These are phyloP conservation scores for Regulus satrapa DNA, from an alignment of 2,113 vertebrate species.

Conservation along the genomic window DNA sequence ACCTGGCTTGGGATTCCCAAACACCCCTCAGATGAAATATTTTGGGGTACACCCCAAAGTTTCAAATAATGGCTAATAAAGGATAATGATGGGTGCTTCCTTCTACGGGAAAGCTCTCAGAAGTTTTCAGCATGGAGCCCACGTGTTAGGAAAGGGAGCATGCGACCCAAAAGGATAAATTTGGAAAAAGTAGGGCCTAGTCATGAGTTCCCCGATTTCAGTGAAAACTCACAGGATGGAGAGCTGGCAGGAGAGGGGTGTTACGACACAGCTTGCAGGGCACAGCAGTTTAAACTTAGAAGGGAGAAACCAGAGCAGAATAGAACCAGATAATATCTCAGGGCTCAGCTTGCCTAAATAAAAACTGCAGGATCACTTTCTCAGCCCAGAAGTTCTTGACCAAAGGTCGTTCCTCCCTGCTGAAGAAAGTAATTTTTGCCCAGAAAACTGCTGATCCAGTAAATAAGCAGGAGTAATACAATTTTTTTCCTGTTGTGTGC, in stretches of 20 bases:
- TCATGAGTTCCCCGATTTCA: neutral
- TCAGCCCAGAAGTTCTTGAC: neutral
- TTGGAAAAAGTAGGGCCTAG: neutral
- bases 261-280: neutral
- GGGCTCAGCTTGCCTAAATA: neutral
- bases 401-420: neutral
- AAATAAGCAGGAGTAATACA: neutral
- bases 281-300: neutral
- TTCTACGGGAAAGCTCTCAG: neutral
- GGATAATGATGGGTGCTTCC: neutral
- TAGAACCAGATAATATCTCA: neutral
- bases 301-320: neutral
- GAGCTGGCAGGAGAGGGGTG: neutral
- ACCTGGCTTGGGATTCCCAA: neutral
- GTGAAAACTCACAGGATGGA: neutral
- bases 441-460: slow-evolving; percentile 9
- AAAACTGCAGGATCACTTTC: slow-evolving; percentile 11
- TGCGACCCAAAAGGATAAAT: neutral
- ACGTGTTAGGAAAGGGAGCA: fast-evolving
- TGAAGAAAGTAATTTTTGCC: slow-evolving; percentile 21
- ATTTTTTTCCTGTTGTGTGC: neutral
- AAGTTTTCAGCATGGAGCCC: neutral
- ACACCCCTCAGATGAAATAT: neutral
- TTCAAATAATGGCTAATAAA: neutral
- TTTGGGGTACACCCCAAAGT: neutral